Percentiles rank a stretch among this genome's conserved stretches.
Conservation (phyloP, 2,888 invertebrate genomes). For the Magallana nippona region DNA sequence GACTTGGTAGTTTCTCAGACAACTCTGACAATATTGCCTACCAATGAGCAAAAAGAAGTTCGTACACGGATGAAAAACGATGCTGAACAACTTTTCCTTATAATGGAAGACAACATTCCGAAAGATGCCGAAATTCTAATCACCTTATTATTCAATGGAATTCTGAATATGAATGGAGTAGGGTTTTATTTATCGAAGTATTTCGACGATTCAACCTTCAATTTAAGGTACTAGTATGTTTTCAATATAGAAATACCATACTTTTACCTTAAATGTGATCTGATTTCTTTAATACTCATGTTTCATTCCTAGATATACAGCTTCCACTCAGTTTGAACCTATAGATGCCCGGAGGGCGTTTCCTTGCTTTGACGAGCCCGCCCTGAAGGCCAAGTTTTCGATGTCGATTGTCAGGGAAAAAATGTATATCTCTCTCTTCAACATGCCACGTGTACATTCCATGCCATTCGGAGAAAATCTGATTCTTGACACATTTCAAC, state of each 20-base stretch:
- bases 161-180: conserved; percentile 89
- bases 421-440: conserved; percentile 69
- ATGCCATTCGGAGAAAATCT: conserved; percentile 83
- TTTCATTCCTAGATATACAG: conserved; percentile 81
- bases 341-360: conserved; percentile 78
- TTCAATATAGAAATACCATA: not conserved
- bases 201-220: conserved; percentile 84
- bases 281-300: not conserved
- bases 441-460: conserved; percentile 86
- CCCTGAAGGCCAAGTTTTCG: conserved; percentile 73
- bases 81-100: conserved; percentile 86
- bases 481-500: conserved; percentile 70
- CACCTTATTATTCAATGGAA: conserved; percentile 90
- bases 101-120: conserved; percentile 68
- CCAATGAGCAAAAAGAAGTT: conserved; percentile 85
- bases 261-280: not conserved
- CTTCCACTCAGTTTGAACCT: conserved; percentile 85
- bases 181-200: conserved; percentile 95
- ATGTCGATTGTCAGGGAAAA: conserved; percentile 70
- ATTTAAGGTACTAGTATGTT: conserved; percentile 80
- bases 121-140: conserved; percentile 50
- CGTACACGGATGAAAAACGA: conserved; percentile 87
- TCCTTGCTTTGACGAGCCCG: conserved; percentile 79
- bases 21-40: conserved; percentile 58
- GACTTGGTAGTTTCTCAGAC: conserved; percentile 68